Conservation (phyloP, 1,140 invertebrate species). For the Danaus plexippus region DNA sequence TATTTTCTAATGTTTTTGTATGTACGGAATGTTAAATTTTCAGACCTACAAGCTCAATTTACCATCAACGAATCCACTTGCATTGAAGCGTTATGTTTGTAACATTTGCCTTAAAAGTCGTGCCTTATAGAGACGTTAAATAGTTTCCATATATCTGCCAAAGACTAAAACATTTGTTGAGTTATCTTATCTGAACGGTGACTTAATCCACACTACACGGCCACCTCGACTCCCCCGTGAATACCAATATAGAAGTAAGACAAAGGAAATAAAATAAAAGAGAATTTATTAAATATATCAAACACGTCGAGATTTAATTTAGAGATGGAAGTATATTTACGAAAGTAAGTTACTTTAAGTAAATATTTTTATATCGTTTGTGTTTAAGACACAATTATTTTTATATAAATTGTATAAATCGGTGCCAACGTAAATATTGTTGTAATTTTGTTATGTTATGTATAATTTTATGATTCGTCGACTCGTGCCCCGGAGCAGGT, state of each 20-base stretch:
- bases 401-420: constrained; percentile 63
- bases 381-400: constrained; percentile 61
- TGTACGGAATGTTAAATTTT: neutral
- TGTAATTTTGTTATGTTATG: constrained; percentile 69
- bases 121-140: constrained; percentile 13
- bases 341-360: constrained; percentile 56
- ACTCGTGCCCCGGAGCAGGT: constrained; percentile 45
- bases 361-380: constrained; percentile 69
- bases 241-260: constrained; percentile 56
- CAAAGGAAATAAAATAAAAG: constrained; percentile 31
- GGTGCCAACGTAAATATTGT: constrained; percentile 70
- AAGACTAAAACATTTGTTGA: constrained; percentile 14
- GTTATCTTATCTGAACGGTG: constrained; percentile 1
- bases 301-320: constrained; percentile 55
- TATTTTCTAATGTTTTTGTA: neutral
- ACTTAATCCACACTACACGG: constrained; percentile 2
- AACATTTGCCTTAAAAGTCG: constrained; percentile 1
- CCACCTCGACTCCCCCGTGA: constrained; percentile 39
- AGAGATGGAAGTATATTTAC: constrained; percentile 64
- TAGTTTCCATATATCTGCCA: constrained; percentile 17
- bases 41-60: too few relatives aligned
- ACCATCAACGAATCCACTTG: too few relatives aligned
- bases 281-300: constrained; percentile 58
- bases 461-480: constrained; percentile 67
- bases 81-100: too few relatives aligned